Conservation (phyloP, 2,888 invertebrate species). For the Germaria angustata region DNA sequence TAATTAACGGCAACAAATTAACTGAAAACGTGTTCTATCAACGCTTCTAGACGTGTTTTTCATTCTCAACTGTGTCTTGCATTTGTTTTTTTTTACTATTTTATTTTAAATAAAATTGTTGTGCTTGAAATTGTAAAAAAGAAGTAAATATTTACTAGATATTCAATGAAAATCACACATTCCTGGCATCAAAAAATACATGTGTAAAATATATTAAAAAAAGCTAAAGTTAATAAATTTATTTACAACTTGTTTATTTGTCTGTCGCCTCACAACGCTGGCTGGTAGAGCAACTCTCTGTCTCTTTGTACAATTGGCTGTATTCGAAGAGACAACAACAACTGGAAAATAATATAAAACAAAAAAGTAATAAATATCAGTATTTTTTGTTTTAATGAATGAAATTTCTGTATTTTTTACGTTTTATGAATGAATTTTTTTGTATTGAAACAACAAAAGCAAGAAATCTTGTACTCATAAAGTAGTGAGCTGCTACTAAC, state of each 20-base stretch:
- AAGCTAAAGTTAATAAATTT: conserved; percentile 46
- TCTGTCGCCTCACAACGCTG: not conserved
- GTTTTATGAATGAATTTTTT: conserved; percentile 65
- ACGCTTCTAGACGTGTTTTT: conserved; percentile 62
- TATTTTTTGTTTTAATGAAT: conserved; percentile 62
- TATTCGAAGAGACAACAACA: conserved; percentile 32
- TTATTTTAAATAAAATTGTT: not conserved
- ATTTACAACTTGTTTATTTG: conserved; percentile 47
- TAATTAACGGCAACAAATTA: conserved; percentile 31
- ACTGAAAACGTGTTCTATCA: conserved; percentile 63
- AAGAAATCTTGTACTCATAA: conserved; percentile 40
- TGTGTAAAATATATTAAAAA: conserved; percentile 14
- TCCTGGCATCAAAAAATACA: conserved; percentile 24
- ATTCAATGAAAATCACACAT: conserved; percentile 50
- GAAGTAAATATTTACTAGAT: conserved; percentile 45
- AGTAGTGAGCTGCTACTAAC: conserved; percentile 47
- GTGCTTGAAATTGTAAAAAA: conserved; percentile 13
- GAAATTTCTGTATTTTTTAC: conserved; percentile 58
- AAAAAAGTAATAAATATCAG: conserved; percentile 43
- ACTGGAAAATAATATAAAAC: conserved; percentile 34
- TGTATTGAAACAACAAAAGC: conserved; percentile 30
- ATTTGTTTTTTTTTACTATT: conserved; percentile 20
- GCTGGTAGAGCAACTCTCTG: not conserved
- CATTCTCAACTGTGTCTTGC: conserved; percentile 2
- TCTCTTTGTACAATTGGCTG: conserved; percentile 4